phyloP scores from a whole-genome alignment of 2,797 vertebrate species.

The Acanthurus leucopareius region DNA sequence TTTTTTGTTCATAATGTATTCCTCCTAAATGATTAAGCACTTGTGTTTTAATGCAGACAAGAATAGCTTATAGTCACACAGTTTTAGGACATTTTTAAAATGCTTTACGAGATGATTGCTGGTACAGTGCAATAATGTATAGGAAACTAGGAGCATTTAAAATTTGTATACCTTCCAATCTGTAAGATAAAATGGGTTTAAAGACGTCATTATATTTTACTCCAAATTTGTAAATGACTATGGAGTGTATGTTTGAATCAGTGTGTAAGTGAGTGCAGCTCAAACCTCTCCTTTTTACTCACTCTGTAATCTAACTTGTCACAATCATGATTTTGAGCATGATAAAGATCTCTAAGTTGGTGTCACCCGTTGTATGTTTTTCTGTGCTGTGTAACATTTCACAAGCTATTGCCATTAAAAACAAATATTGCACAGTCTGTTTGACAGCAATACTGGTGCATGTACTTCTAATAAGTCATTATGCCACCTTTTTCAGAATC shows the following conservation, averaged over 20 bases:
- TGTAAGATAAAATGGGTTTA: slow-evolving; percentile 55
- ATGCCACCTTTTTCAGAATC: slow-evolving; percentile 13
- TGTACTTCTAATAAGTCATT: slow-evolving; percentile 1
- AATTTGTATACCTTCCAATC: slow-evolving; percentile 18
- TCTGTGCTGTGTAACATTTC: slow-evolving; percentile 7
- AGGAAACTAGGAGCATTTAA: slow-evolving; percentile 22
- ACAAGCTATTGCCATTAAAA: slow-evolving; percentile 1
- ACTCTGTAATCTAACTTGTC: background rate
- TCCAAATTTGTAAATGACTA: background rate
- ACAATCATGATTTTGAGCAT: background rate
- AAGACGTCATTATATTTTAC: slow-evolving; percentile 41
- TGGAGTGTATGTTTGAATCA: slow-evolving; percentile 10
- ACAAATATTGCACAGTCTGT: background rate
- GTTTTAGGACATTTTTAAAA: slow-evolving; percentile 40
- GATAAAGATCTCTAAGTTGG: background rate
- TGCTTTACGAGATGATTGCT: slow-evolving; percentile 71
- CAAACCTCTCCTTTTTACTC: background rate
- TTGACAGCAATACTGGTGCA: background rate
- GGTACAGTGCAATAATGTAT: slow-evolving; percentile 72
- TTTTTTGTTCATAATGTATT: slow-evolving; percentile 20
- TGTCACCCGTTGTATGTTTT: background rate
- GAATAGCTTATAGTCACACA: slow-evolving; percentile 11
- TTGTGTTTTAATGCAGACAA: slow-evolving; percentile 36
- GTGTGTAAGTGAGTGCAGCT: background rate
- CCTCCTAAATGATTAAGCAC: slow-evolving; percentile 41